Evolutionary conservation across 1,140 invertebrate genomes (phyloP).

Genomic region (Drosophila tropicalis): DNA sequence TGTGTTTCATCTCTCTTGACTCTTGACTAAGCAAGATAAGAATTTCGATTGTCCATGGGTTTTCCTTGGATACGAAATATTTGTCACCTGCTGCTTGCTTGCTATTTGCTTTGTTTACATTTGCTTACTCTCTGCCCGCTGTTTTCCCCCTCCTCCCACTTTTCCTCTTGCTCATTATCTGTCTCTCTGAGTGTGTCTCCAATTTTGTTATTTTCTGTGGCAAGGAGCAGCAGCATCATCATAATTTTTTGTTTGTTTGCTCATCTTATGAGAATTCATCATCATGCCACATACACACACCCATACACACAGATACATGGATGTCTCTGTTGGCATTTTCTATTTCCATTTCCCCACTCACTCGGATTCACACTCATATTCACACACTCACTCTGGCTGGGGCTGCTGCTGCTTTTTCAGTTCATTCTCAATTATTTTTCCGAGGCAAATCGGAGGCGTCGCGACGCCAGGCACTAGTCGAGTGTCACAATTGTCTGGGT

Average conservation of each 20-base stretch:
- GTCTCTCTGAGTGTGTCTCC: conserved; percentile 21
- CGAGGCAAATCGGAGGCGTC: conserved; percentile 28
- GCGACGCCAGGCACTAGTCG: background rate
- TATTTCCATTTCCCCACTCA: conserved; percentile 62
- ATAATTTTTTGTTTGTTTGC: conserved; percentile 16
- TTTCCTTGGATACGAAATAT: conserved; percentile 61
- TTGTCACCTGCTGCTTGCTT: conserved; percentile 24
- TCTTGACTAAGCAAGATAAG: conserved; percentile 59
- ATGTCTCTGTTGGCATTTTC: conserved; percentile 60
- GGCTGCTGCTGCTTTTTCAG: conserved; percentile 19
- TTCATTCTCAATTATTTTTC: conserved; percentile 68
- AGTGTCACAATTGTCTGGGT: conserved; percentile 66
- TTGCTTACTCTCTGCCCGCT: background rate
- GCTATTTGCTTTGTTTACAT: conserved; percentile 28
- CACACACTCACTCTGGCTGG: background rate
- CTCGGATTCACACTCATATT: conserved; percentile 21
- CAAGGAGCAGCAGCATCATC: background rate
- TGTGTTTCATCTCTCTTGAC: conserved; percentile 23
- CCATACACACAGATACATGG: conserved; percentile 27
- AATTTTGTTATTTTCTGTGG: conserved; percentile 13
- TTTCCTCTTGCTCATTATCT: background rate
- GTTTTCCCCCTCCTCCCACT: background rate
- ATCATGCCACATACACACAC: conserved; percentile 41
- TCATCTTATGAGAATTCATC: conserved; percentile 41
- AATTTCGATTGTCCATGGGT: conserved; percentile 41